Evolutionary conservation across 1,140 invertebrate genomes (phyloP), one percentile per base, ranked within the genome.

Genomic region (Tyrophagus putrescentiae): DNA sequence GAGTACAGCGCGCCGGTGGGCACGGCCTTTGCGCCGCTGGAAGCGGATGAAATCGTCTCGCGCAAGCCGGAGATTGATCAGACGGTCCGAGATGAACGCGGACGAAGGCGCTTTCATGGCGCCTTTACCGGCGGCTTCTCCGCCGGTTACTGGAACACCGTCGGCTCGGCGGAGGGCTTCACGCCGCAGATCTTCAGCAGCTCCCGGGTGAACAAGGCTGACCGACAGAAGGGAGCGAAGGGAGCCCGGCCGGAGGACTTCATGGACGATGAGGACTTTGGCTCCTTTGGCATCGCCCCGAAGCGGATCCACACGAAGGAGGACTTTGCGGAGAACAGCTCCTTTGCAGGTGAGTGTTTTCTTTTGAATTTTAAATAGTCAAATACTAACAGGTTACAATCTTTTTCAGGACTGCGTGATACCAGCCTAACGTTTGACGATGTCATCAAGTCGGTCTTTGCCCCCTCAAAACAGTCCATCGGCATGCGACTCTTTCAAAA

Each of bases 91-190:
- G 95, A 98, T 74, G 83, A 83, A 50, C 80, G 89, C 72, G 94
- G 93, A 1, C 76, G 87, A 65, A 75, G 89, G 28, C 73, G 96
- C 66, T 99, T 99, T 73, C 96, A 99, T 76, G 96, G 96, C 34
- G 95, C 95, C 0, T 99, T 99, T 70, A 99, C 94, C 5, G 95
- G 96, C 1, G 96, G 95, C 3, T 99, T 98, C 70, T 94, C 91
- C 42, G 95, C 96, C 29, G 96, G 96, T 1, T 96, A 89, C 70
- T 97, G 86, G 68, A 98, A 98, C 69, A 87, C 90, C 6, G 95
- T 98, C 52, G 95, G 91, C 0, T 84, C 90, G 0, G 80, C 85
- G 63, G 92, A 98, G 80, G 96, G 95, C 33, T 99, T 89, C 87
- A 80, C 79, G 28, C 95, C 96, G 1, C 79, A 82, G 31, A 80